Percentiles rank a stretch among this genome's conserved stretches.
phyloP scores from a whole-genome alignment of 2,888 invertebrate species.

The Tetanocera ferruginea region DNA sequence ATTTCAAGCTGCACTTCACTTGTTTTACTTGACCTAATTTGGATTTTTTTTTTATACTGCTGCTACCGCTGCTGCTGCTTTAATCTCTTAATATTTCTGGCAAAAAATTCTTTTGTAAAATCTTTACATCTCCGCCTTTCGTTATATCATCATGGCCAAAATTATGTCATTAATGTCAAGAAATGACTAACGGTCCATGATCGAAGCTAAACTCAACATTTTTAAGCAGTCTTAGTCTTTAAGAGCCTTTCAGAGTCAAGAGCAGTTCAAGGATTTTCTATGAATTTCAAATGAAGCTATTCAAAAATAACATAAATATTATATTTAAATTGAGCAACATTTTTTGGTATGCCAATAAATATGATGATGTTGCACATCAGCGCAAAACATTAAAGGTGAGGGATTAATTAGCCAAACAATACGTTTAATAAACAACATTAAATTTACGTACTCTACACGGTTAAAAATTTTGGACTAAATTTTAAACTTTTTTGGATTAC shows the following conservation, averaged over 20 bases:
- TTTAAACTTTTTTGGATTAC: too few relatives aligned
- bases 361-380: background rate
- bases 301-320: background rate
- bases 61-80: background rate
- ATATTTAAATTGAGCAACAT: background rate
- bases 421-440: too few relatives aligned
- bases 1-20: background rate
- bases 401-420: too few relatives aligned
- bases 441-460: too few relatives aligned
- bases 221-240: background rate
- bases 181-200: background rate
- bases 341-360: background rate
- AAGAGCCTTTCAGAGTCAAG: background rate
- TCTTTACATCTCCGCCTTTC: too few relatives aligned
- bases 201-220: background rate
- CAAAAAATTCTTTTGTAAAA: too few relatives aligned
- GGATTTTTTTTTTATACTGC: too few relatives aligned
- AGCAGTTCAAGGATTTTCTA: background rate
- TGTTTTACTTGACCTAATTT: background rate
- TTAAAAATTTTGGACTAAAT: too few relatives aligned
- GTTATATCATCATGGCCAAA: background rate
- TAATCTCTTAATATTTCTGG: too few relatives aligned
- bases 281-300: conserved; percentile 4
- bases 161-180: background rate
- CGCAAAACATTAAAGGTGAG: too few relatives aligned